Evolutionary conservation across 2,797 vertebrate species (phyloP).

Genomic region (Zenarchopterus dispar): DNA sequence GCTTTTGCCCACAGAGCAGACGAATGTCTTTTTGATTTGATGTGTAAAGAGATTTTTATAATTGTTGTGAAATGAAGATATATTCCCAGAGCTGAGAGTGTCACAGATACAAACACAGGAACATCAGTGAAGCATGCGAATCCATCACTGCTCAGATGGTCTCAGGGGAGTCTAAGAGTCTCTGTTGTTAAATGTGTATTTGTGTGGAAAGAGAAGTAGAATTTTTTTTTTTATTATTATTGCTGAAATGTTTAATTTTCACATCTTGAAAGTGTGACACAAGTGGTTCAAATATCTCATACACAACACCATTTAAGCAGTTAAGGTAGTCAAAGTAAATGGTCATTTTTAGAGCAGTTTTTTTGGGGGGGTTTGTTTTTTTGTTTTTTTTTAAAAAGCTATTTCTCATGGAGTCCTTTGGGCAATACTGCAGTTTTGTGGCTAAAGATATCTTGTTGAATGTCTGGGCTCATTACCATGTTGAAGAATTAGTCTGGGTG

Average conservation of each 20-base stretch:
- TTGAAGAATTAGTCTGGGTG: too few relatives aligned
- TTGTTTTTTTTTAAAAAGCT: too few relatives aligned
- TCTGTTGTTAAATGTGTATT: constrained; percentile 12
- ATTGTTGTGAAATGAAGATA: constrained; percentile 66
- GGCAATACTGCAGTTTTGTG: too few relatives aligned
- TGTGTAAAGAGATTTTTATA: constrained; percentile 43
- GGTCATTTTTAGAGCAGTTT: too few relatives aligned
- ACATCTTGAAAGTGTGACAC: neutral
- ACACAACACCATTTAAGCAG: neutral
- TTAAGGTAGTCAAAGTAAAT: too few relatives aligned
- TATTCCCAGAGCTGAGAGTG: constrained; percentile 31
- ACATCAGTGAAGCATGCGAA: constrained; percentile 25
- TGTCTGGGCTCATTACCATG: too few relatives aligned
- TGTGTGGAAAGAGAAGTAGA: constrained; percentile 4
- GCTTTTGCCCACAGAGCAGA: constrained; percentile 6
- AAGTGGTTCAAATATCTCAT: neutral
- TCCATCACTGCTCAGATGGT: constrained; percentile 7
- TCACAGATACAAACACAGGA: constrained; percentile 26
- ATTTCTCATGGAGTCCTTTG: too few relatives aligned
- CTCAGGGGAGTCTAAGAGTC: constrained; percentile 19
- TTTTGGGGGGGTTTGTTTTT: too few relatives aligned
- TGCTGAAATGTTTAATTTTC: constrained; percentile 22
- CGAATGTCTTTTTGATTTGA: constrained; percentile 17
- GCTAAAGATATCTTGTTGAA: too few relatives aligned
- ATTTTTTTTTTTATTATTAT: neutral